Evolutionary conservation across 1,140 invertebrate species (phyloP), one percentile per base, ranked within the genome.

Genomic region (Piezodorus guildinii): DNA sequence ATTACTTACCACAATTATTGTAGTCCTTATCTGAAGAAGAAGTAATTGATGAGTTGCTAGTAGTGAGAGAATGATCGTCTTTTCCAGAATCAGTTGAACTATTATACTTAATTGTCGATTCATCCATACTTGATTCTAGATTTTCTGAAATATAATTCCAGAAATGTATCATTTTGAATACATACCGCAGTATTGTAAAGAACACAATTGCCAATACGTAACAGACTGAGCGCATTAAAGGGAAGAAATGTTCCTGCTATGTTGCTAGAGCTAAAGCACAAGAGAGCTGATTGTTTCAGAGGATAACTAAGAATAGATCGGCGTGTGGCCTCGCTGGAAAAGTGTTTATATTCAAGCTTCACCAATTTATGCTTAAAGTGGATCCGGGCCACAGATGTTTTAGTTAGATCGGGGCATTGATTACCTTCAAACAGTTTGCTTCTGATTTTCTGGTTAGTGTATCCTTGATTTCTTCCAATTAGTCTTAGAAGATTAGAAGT

Each of bases 71-170:
- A 15, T 63, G 56, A 34, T 68, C 66, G 27, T 68, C 66, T 60
- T 68, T 66, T 23, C 62, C 63, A 1, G 67, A 68, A 46, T 69
- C 64, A 10, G 66, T 69, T 25, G 64, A 65, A 23, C 65, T 65
- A 9, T 46, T 62, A 34, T 58, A 65, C 27, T 63, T 68, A 39
- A 68, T 19, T n/a, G 62, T 51, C 9, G 64, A 63, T 39, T 65
- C 64, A 30, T 68, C 66, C 49, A 68, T 63, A 34, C 65, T 62
- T 19, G 65, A 66, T 15, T 66, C 65, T 9, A 65, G 27, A 44
- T 59, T 65, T 52, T 65, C 64, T 65, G 46, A 64, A 64, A 60
- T 60, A 30, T 60, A 44, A n/a, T 43, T 9, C 58, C 52, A 56
- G 23, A 56, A 56, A 23, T 56, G 52, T 16, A 56, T 56, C 52